A percentile compares a stretch with the other conserved stretches of the same genome.
Evolutionary conservation across 2,113 vertebrate species (phyloP).

Genomic region (Nycticebus coucang): DNA sequence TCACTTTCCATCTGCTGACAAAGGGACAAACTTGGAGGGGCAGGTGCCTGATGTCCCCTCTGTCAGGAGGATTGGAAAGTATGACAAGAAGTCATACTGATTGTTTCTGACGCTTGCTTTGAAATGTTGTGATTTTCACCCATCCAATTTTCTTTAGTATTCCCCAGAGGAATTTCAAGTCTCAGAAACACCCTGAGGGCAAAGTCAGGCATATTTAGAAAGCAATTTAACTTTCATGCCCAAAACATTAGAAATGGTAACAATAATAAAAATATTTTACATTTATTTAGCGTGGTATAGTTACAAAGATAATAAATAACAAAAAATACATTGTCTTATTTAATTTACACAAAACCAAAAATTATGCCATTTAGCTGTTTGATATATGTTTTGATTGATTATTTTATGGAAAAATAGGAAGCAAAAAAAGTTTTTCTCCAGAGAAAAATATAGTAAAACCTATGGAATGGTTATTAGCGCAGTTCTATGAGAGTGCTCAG

Average conservation of each 20-base stretch:
- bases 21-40: not conserved
- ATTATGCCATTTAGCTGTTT: not conserved
- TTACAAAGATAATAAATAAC: not conserved
- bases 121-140: not conserved
- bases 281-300: slow-evolving; percentile 38
- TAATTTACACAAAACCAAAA: slow-evolving; percentile 51
- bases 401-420: slow-evolving; percentile 39
- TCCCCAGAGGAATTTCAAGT: slow-evolving; percentile 12
- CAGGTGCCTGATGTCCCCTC: not conserved
- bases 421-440: not conserved
- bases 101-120: not conserved
- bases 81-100: not conserved
- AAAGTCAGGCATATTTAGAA: slow-evolving; percentile 34
- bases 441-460: slow-evolving; percentile 24
- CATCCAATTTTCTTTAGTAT: not conserved
- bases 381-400: slow-evolving; percentile 44
- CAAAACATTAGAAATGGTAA: slow-evolving; percentile 48
- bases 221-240: slow-evolving; percentile 10
- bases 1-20: not conserved
- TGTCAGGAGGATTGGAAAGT: not conserved
- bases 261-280: slow-evolving; percentile 27
- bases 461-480: not conserved
- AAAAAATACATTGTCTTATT: slow-evolving; percentile 33
- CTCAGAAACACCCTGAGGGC: not conserved
- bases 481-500: not conserved